A percentile compares a stretch with the other conserved stretches of the same genome.
phyloP scores from a whole-genome alignment of 2,113 vertebrate species.

The Malurus alboscapulatus region DNA sequence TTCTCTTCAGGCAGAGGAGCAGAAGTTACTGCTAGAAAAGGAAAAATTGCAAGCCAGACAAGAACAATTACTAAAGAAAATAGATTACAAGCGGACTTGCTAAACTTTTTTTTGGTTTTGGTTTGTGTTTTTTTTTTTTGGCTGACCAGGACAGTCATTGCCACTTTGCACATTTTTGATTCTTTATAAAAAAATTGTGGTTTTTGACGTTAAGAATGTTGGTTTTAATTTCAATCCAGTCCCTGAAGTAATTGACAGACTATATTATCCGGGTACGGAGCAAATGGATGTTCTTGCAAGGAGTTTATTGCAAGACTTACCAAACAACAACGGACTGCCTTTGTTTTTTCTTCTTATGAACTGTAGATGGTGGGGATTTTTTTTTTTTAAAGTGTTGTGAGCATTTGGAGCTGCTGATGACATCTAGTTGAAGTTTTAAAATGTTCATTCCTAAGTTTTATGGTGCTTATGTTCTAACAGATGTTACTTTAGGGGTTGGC shows the following conservation, averaged over 20 bases:
- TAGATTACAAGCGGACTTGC: constrained; percentile 94
- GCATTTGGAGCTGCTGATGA: constrained; percentile 76
- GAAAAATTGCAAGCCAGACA: constrained; percentile 86
- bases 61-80: constrained; percentile 88
- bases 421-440: constrained; percentile 73
- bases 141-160: constrained; percentile 76
- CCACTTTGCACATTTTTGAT: constrained; percentile 87
- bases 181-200: constrained; percentile 75
- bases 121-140: background rate
- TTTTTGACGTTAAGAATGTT: constrained; percentile 99
- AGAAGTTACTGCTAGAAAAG: constrained; percentile 88
- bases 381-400: constrained; percentile 60
- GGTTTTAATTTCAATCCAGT: constrained; percentile 92
- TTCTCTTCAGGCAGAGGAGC: constrained; percentile 87
- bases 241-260: constrained; percentile 71
- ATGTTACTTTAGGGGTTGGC: constrained; percentile 87
- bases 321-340: constrained; percentile 55
- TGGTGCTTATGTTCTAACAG: constrained; percentile 90
- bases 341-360: constrained; percentile 53
- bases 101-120: constrained; percentile 75
- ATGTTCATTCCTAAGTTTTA: constrained; percentile 81
- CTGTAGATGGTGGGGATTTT: constrained; percentile 61
- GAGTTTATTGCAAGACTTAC: constrained; percentile 61
- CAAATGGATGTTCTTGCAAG: constrained; percentile 64
- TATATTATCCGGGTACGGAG: constrained; percentile 64